Evolutionary conservation across 2,888 invertebrate genomes (phyloP), one percentile per base, ranked within the genome.

Genomic region (Melinopterus prodromus): DNA sequence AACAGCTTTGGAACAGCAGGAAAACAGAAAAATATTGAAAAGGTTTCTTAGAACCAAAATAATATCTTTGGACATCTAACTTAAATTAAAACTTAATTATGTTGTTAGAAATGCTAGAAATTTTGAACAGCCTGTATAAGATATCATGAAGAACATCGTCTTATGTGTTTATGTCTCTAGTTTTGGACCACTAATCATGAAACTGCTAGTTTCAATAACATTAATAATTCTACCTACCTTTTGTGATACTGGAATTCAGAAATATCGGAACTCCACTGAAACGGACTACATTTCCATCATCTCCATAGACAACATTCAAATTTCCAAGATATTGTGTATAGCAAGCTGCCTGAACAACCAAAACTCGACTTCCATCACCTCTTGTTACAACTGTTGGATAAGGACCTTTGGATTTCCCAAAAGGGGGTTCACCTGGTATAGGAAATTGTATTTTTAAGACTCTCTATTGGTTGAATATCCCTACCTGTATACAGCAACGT

Each of bases 241-340:
- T 53, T 53, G 91, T 88, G 14, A 95, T 91, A 71, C 91, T 90
- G 0, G 89, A 86, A 69, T 93, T 92, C 85, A 96, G 87, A 84
- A 92, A 94, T 81, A 96, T 92, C 0, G 96, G 96, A 79, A 92
- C 91, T 0, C 97, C 97, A 26, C 82, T 97, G 92, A 93, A 96
- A 9, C 88, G 85, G 6, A 90, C 88, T 0, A 96, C 89, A 81
- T 93, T 91, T 6, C 96, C 96, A 0, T 90, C 85, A 0, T 91
- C 90, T 87, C 97, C 92, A 86, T 96, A 95, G 84, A 89, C 92
- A 0, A 97, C 91, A 36, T 93, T 93, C 77, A 97, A 90, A 86
- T 94, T 92, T 9, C 97, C 97, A 71, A 97, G 89, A 87, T 97
- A 97, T 86, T 93, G 93, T 1, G 94, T 93, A 88, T 92, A 95